Evolutionary conservation across 2,797 vertebrate species (phyloP).

Genomic region (Serranus cabrilla): DNA sequence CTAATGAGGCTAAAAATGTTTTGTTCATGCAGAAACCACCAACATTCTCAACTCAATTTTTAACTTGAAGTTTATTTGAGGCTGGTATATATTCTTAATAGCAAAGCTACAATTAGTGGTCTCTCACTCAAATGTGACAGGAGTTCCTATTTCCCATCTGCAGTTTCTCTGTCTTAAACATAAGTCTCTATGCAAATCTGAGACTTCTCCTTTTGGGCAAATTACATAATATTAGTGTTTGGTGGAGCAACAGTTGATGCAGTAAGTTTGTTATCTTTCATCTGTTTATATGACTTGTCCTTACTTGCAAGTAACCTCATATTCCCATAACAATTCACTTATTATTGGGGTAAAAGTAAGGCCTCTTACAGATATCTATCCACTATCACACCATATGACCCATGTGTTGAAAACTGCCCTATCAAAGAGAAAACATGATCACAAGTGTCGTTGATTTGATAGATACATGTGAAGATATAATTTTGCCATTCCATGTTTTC

Average conservation of each 20-base stretch:
- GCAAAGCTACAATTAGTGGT: background rate
- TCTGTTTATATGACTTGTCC: background rate
- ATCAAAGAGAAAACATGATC: background rate
- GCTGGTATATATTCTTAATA: background rate
- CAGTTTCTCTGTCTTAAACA: background rate
- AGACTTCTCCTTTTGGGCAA: background rate
- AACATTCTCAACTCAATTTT: background rate
- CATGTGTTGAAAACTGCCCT: background rate
- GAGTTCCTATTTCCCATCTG: background rate
- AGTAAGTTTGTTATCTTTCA: background rate
- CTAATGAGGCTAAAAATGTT: slow-evolving; percentile 17
- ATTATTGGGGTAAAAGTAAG: background rate
- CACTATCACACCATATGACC: background rate
- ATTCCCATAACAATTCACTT: background rate
- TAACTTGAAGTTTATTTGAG: background rate
- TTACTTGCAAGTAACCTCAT: background rate
- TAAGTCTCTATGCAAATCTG: background rate
- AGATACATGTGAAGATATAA: background rate
- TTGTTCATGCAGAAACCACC: background rate
- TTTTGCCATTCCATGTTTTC: background rate
- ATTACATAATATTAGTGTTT: background rate
- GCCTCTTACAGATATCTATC: background rate
- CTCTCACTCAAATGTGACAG: background rate
- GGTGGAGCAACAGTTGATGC: background rate
- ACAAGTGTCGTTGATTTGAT: background rate